These are phyloP conservation scores for Helobdella robusta DNA, from an alignment of 2,888 invertebrate species.

Conservation along the genomic window DNA sequence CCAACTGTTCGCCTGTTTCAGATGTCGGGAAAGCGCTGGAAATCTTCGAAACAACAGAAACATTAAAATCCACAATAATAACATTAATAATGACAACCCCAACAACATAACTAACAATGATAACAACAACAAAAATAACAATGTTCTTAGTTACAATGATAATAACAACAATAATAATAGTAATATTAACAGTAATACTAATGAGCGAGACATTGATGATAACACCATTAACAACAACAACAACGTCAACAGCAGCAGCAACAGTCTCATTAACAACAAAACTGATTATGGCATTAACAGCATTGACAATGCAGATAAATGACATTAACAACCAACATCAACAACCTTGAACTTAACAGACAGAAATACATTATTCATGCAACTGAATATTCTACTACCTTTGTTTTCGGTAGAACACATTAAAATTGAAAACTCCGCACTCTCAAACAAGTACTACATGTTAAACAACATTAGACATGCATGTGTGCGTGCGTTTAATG, in stretches of 20 bases:
- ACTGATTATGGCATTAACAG: neutral
- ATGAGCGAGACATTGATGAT: neutral
- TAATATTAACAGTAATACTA: neutral
- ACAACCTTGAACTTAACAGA: neutral
- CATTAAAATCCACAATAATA: conserved; percentile 5
- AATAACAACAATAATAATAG: neutral
- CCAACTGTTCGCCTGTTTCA: conserved; percentile 44
- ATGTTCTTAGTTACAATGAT: neutral
- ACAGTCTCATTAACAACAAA: neutral
- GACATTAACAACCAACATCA: neutral
- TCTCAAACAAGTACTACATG: no score
- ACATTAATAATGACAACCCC: neutral
- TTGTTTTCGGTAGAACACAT: no score
- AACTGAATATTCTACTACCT: no score
- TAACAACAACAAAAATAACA: neutral
- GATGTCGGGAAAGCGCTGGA: no score
- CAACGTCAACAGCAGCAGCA: no score
- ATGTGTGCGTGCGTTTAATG: neutral
- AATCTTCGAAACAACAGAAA: neutral
- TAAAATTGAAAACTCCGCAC: no score
- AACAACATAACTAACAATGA: neutral
- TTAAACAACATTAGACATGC: neutral
- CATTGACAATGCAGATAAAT: neutral
- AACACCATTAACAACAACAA: neutral
- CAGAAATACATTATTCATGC: neutral